These are phyloP conservation scores for Ianthella basta DNA, from an alignment of 37 sponge, comb jelly and placozoan species.

Conservation along the genomic window DNA sequence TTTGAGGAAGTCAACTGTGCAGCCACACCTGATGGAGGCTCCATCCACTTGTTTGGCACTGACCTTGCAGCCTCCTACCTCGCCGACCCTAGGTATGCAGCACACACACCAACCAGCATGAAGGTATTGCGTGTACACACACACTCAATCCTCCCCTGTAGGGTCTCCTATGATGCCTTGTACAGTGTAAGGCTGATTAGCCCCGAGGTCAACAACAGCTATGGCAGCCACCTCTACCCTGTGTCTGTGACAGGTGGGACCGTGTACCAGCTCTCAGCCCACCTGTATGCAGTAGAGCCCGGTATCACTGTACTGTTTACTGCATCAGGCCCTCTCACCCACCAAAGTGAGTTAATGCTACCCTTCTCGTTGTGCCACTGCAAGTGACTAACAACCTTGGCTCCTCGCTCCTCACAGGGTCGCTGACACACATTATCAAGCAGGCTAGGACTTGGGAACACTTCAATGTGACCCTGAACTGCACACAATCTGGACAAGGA, in stretches of 20 bases:
- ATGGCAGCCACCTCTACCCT: not conserved
- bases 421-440: not conserved
- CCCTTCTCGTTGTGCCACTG: not conserved
- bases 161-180: conserved; percentile 35
- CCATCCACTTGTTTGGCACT: not conserved
- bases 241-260: not conserved
- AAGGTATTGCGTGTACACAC: too few species aligned
- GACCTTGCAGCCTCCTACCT: conserved; percentile 24
- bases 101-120: too few species aligned
- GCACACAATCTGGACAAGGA: not conserved
- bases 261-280: conserved; percentile 24
- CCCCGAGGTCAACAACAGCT: not conserved
- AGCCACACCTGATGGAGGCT: conserved; percentile 31
- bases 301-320: conserved; percentile 19
- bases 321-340: not conserved
- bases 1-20: conserved; percentile 41
- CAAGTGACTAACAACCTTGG: too few species aligned
- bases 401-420: not conserved
- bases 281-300: not conserved
- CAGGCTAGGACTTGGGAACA: not conserved
- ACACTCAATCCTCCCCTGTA: not conserved
- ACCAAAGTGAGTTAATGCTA: not conserved
- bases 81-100: conserved; percentile 37
- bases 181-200: conserved; percentile 29
- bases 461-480: conserved; percentile 14